Percentiles rank a stretch among this genome's conserved stretches.
Evolutionary conservation across 2,113 vertebrate genomes (phyloP).

Genomic region (Hippocampus abdominalis): DNA sequence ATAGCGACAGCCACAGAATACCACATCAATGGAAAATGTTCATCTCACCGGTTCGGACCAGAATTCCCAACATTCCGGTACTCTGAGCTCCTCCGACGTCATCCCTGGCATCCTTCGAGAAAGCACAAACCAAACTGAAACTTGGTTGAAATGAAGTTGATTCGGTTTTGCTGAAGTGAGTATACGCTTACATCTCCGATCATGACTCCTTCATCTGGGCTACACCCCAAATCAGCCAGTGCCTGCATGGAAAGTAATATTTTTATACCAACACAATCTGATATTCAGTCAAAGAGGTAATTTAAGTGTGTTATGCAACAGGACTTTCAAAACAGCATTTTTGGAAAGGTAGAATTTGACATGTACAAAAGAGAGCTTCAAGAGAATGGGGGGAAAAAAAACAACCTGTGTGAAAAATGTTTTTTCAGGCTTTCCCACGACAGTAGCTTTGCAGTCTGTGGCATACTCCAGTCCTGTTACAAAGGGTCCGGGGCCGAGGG

Average conservation of each 20-base stretch:
- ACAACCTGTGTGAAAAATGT: conserved; percentile 88
- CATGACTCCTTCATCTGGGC: conserved; percentile 87
- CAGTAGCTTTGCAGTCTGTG: conserved; percentile 77
- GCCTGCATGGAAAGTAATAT: conserved; percentile 35
- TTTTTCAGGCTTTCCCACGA: conserved; percentile 91
- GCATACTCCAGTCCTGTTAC: conserved; percentile 88
- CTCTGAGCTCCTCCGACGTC: conserved; percentile 90
- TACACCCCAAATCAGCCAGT: conserved; percentile 67
- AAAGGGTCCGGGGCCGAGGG: conserved; percentile 91
- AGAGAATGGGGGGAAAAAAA: not conserved
- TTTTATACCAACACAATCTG: not conserved
- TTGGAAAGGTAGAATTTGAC: not conserved
- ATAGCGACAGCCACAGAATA: not conserved
- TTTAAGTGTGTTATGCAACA: not conserved
- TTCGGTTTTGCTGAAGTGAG: not conserved
- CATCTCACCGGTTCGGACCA: conserved; percentile 85
- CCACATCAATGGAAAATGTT: not conserved
- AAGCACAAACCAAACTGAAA: not conserved
- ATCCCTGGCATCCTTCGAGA: conserved; percentile 85
- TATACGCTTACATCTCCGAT: conserved; percentile 87
- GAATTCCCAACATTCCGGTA: conserved; percentile 87
- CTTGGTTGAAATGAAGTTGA: not conserved
- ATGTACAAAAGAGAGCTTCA: not conserved
- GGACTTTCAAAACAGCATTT: not conserved
- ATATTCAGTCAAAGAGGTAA: not conserved